Evolutionary conservation across 64 coral and sea anemone genomes (phyloP).

Genomic region (Montipora capricornis): DNA sequence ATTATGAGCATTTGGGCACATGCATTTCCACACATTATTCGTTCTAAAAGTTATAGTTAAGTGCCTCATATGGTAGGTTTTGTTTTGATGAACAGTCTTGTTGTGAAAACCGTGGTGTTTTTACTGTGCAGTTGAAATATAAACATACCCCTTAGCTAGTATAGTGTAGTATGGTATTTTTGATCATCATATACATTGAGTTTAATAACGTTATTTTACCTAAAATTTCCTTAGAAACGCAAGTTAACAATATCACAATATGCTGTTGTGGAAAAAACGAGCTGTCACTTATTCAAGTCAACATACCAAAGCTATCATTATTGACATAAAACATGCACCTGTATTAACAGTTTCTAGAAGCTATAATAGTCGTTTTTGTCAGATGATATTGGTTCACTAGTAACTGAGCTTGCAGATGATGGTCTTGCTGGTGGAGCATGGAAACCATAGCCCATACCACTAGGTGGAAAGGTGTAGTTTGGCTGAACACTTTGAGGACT

Average conservation of each 20-base stretch:
- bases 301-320: background rate
- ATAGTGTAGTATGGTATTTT: background rate
- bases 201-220: too few species aligned
- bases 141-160: background rate
- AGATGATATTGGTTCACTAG: constrained; percentile 2
- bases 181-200: too few species aligned
- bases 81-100: background rate
- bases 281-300: background rate
- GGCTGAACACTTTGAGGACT: background rate
- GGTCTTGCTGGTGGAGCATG: background rate
- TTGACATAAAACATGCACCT: background rate
- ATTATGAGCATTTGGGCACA: background rate
- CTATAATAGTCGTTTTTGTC: background rate
- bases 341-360: background rate
- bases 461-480: background rate
- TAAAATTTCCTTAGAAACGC: too few species aligned
- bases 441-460: constrained; percentile 7
- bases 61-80: background rate
- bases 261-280: too few species aligned
- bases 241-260: too few species aligned
- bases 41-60: constrained; percentile 32
- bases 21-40: constrained; percentile 34
- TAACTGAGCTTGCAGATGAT: constrained; percentile 12
- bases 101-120: constrained; percentile 4
- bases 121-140: background rate